These are phyloP conservation scores for Erpobdella octoculata DNA, from an alignment of 2,888 invertebrate genomes.

Conservation along the genomic window DNA sequence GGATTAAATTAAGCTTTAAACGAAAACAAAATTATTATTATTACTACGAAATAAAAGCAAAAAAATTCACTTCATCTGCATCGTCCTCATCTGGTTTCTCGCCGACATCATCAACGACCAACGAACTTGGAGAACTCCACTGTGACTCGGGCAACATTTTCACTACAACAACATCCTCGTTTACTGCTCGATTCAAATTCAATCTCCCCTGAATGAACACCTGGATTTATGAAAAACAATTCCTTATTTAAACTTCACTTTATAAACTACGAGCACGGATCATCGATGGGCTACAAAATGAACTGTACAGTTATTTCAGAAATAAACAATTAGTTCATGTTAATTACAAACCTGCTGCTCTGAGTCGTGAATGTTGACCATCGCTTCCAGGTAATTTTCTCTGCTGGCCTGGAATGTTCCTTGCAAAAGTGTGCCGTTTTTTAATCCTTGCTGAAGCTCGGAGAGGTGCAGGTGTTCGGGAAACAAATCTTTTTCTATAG, in stretches of 20 bases:
- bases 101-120: constrained; percentile 54
- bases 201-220: constrained; percentile 47
- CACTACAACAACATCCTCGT: constrained; percentile 86
- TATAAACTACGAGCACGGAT: neutral
- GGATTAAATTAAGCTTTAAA: neutral
- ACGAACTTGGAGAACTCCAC: constrained; percentile 79
- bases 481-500: constrained; percentile 27
- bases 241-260: neutral
- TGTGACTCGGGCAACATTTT: constrained; percentile 76
- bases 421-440: constrained; percentile 65
- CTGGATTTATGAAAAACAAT: constrained; percentile 27
- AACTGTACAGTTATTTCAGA: too few species aligned
- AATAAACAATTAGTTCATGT: too few species aligned
- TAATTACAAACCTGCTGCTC: constrained; percentile 36
- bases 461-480: constrained; percentile 74
- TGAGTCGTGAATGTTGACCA: constrained; percentile 66
- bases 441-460: constrained; percentile 72
- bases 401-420: constrained; percentile 70
- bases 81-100: constrained; percentile 43
- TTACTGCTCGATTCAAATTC: constrained; percentile 77
- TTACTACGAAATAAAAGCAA: too few species aligned
- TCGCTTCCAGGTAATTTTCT: constrained; percentile 88
- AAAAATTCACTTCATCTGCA: constrained; percentile 49
- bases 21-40: too few species aligned
- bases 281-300: too few species aligned